Percentiles rank a stretch among this genome's conserved stretches.
These are phyloP conservation scores for Cairina moschata DNA, from an alignment of 2,113 vertebrate species.

Conservation along the genomic window DNA sequence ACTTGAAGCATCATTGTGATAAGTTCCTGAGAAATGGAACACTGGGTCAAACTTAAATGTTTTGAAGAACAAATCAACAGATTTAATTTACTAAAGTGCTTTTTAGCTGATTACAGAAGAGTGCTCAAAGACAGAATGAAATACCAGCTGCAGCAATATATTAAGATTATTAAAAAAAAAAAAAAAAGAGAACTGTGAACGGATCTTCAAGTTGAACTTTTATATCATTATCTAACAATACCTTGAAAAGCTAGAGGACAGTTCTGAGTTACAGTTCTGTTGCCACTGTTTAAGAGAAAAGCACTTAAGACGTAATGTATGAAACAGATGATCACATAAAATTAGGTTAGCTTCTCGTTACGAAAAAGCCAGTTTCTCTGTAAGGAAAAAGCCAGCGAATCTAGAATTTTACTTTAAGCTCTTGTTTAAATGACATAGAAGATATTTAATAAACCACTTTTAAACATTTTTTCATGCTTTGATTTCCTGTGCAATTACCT, in stretches of 20 bases:
- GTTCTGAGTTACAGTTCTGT: slow-evolving; percentile 6
- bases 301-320: neutral
- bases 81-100: neutral
- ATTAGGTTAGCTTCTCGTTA: slow-evolving; percentile 35
- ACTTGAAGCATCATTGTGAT: slow-evolving; percentile 95
- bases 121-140: neutral
- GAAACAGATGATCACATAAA: slow-evolving; percentile 20
- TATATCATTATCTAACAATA: neutral
- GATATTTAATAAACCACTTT: neutral
- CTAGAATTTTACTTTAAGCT: neutral
- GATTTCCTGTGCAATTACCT: neutral
- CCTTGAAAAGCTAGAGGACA: slow-evolving; percentile 33
- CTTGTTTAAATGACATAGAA: neutral
- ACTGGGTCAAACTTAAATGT: neutral
- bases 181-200: neutral
- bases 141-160: neutral
- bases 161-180: neutral
- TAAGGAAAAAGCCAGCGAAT: neutral
- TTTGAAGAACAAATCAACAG: neutral
- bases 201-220: slow-evolving; percentile 8
- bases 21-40: slow-evolving; percentile 84
- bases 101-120: neutral
- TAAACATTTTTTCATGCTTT: neutral
- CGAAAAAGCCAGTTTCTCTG: neutral
- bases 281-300: slow-evolving; percentile 25